A percentile compares a stretch with the other conserved stretches of the same genome.
These are phyloP conservation scores for Hyphantria cunea DNA, from an alignment of 1,140 invertebrate species.

Conservation along the genomic window DNA sequence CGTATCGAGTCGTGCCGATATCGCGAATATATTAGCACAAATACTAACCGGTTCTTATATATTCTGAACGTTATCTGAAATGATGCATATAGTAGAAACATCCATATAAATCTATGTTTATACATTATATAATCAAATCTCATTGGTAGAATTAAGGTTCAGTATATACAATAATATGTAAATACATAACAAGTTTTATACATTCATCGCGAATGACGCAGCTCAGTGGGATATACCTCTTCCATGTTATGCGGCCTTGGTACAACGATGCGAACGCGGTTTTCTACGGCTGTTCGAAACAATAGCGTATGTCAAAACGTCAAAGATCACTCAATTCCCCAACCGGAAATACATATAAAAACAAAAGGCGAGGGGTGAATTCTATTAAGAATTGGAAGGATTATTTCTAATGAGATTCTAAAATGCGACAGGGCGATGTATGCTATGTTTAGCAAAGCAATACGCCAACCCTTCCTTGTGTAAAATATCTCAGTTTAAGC, in stretches of 20 bases:
- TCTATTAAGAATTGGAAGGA: constrained; percentile 55
- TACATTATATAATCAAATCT: constrained; percentile 7
- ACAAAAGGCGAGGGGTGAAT: constrained; percentile 54
- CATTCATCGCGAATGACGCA: constrained; percentile 20
- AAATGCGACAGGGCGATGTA: constrained; percentile 51
- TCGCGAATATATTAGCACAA: constrained; percentile 72
- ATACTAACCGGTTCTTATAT: constrained; percentile 29
- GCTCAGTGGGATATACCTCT: constrained; percentile 38
- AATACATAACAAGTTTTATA: constrained; percentile 13
- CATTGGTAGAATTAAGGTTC: constrained; percentile 33
- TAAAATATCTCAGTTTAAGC: constrained; percentile 72
- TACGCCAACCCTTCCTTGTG: constrained; percentile 66
- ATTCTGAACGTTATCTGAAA: constrained; percentile 4
- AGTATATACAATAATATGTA: constrained; percentile 24
- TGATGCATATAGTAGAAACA: background rate
- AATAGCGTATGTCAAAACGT: constrained; percentile 48
- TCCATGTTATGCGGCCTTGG: constrained; percentile 51
- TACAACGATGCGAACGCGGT: constrained; percentile 49
- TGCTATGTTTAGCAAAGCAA: constrained; percentile 65
- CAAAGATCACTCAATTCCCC: constrained; percentile 42
- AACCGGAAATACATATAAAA: constrained; percentile 59
- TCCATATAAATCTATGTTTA: constrained; percentile 4
- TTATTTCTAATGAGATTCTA: constrained; percentile 57
- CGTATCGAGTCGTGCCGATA: constrained; percentile 45
- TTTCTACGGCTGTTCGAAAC: constrained; percentile 39